Base-by-base conservation (phyloP, 2,113 vertebrate species). In the Cynopterus brachyotis region DNA sequence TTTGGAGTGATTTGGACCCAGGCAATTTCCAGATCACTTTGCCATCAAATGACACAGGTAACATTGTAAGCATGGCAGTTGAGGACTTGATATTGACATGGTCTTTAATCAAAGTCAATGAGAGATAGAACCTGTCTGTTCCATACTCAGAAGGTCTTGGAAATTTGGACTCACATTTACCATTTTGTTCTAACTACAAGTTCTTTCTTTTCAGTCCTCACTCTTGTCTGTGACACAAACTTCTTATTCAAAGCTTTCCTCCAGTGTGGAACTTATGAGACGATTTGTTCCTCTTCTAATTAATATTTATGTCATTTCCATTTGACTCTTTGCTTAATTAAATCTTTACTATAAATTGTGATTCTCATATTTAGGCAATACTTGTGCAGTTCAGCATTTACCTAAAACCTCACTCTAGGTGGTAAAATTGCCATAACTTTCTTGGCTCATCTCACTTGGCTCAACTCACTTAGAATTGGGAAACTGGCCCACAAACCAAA, bases 41-140 rank as follows among this genome's bases (percentile, higher is more conserved):
- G 32, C 11, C 50, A 45, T 35, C 47, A 64, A 42, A 37, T 9
- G 19, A 1, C 6, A 50, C 3, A n/a, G 28, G 9, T 0, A 60
- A 40, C 3, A 16, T 2, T 22, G 0, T 0, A 4, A 32, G 28
- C 13, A 62, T 62, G 7, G 19, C 35, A 37, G 6, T 62, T 24
- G 28, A 1, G 26, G n/a, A 55, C 16, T 79, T 95, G 20, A 55
- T n/a, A 53, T 19, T 57, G 28, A 30, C 10, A 10, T 4, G 45
- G 19, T 5, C 17, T 50, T 91, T 57, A 59, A 32, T 50, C 45
- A 73, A 76, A 88, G 8, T 28, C 32, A n/a, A 7, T 16, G 22
- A 55, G 30, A 64, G 6, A 42, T 4, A 32, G 2, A 32, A 5
- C 3, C 13, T 35, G 6, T 60, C 11, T 42, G 3, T 15, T 5